Evolutionary conservation across 2,797 vertebrate genomes (phyloP).

Genomic region (Psittacula derbiana): DNA sequence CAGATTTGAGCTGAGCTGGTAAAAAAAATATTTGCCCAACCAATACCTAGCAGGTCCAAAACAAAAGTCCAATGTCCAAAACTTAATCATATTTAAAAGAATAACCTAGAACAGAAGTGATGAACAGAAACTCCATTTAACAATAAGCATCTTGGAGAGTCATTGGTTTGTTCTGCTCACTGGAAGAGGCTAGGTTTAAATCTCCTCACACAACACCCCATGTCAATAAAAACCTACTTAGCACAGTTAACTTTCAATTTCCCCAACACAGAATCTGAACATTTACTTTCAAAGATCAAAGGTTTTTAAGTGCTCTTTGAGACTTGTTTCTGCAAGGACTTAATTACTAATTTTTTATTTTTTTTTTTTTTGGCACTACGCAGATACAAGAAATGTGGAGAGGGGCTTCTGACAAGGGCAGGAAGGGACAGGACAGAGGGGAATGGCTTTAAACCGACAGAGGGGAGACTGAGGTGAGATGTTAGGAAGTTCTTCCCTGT

Average conservation of each 20-base stretch:
- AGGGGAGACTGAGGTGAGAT: neutral
- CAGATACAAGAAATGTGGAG: neutral
- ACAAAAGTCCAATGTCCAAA: neutral
- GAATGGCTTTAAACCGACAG: neutral
- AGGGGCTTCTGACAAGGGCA: neutral
- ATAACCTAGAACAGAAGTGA: neutral
- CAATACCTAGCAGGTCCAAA: neutral
- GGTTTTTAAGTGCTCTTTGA: neutral
- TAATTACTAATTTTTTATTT: neutral
- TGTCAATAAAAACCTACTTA: neutral
- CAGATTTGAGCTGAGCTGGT: rapidly evolving
- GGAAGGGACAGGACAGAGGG: neutral
- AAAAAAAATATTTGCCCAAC: neutral
- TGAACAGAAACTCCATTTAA: neutral
- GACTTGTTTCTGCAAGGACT: neutral
- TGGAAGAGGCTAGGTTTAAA: neutral
- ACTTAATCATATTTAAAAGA: neutral
- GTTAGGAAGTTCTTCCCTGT: neutral
- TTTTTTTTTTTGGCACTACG: neutral
- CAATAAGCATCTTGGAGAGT: rapidly evolving
- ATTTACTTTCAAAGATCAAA: neutral
- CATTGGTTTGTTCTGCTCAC: neutral
- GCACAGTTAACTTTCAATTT: neutral
- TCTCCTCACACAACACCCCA: neutral
- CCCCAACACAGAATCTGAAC: neutral